Evolutionary conservation across 2,888 invertebrate species (phyloP), one percentile per base, ranked within the genome.

Genomic region (Encarsia formosa): DNA sequence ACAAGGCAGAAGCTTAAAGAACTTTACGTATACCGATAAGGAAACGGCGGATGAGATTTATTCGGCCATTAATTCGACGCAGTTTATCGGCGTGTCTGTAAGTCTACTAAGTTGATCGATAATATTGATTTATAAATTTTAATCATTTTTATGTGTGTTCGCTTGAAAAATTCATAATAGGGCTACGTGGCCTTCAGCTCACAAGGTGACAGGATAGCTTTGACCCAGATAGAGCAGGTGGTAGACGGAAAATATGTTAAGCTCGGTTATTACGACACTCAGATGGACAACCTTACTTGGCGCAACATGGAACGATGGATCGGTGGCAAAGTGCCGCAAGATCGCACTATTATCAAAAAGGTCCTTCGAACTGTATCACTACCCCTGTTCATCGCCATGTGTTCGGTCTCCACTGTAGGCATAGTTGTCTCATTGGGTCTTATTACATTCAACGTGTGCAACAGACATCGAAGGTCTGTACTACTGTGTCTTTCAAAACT

Each of bases 201-300:
- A 8, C 91, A 92, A 78, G 99, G 99, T 63, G 99, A 99, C 79
- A 86, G 99, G 65, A 98, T 99, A 70, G 97, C 98, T 40, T 80
- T 95, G 76, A 99, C 98, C 22, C 95, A 97, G 78, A 94, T 99
- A 62, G 99, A 99, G 74, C 99, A 99, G 77, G 85, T 96, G 78
- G 84, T 88, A 57, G 90, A 94, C 76, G 96, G 97, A 59, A 91
- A 88, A 70, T 99, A 99, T 76, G 85, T 88, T 48, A 88, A 91
- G 67, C 80, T 98, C 47, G 99, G 97, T 15, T 96, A 92, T 75
- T 98, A 96, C 74, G 97, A 99, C 74, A 93, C 92, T 8, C 92
- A 92, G 68, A 87, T 88, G 41, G 94, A 97, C 75, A 94, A 96
- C 76, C 81, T 99, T 38, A 93, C 94, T 6, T 98, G 97, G 96